These are phyloP conservation scores for Sisyra terminalis DNA, from an alignment of 2,888 invertebrate genomes.

Conservation along the genomic window DNA sequence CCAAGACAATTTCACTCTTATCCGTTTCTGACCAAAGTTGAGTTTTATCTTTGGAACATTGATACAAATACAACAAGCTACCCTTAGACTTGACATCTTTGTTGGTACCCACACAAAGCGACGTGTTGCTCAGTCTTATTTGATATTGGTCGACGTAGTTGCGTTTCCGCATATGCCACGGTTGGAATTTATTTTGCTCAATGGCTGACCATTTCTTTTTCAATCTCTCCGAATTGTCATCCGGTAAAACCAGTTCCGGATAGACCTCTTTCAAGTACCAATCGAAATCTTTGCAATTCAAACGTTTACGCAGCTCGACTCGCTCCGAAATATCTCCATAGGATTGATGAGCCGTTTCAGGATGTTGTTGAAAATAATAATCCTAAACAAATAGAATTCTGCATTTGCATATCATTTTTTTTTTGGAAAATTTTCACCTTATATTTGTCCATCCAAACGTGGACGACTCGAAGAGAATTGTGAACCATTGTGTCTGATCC, in stretches of 20 bases:
- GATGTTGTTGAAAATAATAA: slow-evolving; percentile 52
- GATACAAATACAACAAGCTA: slow-evolving; percentile 50
- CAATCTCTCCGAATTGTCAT: slow-evolving; percentile 34
- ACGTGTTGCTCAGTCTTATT: slow-evolving; percentile 53
- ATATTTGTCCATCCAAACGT: slow-evolving; percentile 96
- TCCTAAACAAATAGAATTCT: slow-evolving; percentile 38
- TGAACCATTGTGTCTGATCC: slow-evolving; percentile 77
- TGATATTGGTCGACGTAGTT: slow-evolving; percentile 58
- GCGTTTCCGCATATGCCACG: slow-evolving; percentile 68
- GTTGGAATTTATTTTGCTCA: slow-evolving; percentile 50
- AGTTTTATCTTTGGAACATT: slow-evolving; percentile 50
- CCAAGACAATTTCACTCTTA: slow-evolving; percentile 66
- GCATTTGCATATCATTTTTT: no score
- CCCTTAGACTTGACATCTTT: slow-evolving; percentile 64
- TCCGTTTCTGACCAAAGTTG: slow-evolving; percentile 76
- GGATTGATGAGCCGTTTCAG: slow-evolving; percentile 37
- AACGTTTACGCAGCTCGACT: slow-evolving; percentile 45
- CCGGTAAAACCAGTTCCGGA: slow-evolving; percentile 56
- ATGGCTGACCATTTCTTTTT: slow-evolving; percentile 42
- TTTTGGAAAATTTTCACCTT: slow-evolving; percentile 35
- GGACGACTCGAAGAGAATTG: slow-evolving; percentile 83
- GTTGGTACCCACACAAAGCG: slow-evolving; percentile 63
- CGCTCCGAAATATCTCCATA: slow-evolving; percentile 73
- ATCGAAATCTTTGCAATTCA: slow-evolving; percentile 66
- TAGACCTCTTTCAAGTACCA: slow-evolving; percentile 82